Evolutionary conservation across 2,797 vertebrate genomes (phyloP).

Genomic region (Pangasius krempfi): DNA sequence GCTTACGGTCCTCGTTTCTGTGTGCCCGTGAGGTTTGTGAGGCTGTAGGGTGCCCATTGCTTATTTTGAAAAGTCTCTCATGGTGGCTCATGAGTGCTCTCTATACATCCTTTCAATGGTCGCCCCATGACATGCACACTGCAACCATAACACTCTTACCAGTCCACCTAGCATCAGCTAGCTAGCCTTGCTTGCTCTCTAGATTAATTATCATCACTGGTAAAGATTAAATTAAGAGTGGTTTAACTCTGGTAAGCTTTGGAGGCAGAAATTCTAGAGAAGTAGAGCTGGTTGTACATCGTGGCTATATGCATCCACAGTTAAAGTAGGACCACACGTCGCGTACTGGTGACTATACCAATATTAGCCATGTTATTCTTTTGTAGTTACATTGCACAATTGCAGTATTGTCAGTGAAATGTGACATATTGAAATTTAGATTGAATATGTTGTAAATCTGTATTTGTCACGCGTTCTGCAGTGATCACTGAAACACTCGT

Average conservation of each 20-base stretch:
- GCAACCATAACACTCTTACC: neutral
- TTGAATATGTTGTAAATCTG: neutral
- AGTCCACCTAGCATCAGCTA: neutral
- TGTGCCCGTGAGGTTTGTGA: neutral
- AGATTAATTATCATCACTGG: neutral
- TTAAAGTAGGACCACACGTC: neutral
- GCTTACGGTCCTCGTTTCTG: neutral
- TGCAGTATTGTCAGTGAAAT: neutral
- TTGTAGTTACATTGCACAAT: neutral
- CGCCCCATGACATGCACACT: too few relatives aligned
- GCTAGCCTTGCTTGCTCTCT: neutral
- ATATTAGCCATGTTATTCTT: neutral
- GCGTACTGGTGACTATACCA: neutral
- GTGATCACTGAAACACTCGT: neutral
- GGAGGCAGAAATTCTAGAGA: neutral
- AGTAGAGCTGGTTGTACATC: neutral
- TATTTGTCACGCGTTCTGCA: neutral
- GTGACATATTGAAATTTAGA: neutral
- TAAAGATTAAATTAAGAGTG: neutral
- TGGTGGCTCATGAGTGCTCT: neutral
- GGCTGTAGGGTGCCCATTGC: neutral
- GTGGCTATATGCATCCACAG: neutral
- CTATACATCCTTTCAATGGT: neutral
- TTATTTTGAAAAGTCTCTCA: neutral
- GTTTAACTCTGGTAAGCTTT: neutral